Base-by-base conservation (phyloP, 2,888 invertebrate genomes). In the Lepidocyrtinus sp. region DNA sequence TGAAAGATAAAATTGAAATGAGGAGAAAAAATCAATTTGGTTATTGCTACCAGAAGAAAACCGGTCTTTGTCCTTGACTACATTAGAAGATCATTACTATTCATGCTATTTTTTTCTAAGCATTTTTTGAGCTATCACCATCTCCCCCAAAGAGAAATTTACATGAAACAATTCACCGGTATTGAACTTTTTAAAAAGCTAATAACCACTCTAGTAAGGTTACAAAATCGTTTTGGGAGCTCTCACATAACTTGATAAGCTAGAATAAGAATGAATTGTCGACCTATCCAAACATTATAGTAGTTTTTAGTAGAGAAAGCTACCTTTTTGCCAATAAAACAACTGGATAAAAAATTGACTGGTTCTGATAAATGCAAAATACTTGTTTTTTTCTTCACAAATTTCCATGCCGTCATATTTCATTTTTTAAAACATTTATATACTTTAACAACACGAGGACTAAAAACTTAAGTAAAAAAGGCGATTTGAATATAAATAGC, bases 51-150 rank as follows among this genome's bases (percentile, higher is more conserved):
- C 21, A 69, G 17, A 71, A 24, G 55, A 69, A 77, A 78, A 78
- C 78, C 78, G 73, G 78, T 78, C 72, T 55, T 62, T 78, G 78
- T 78, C 78, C 77, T 78, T 72, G 78, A 78, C 25, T 73, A 36
- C 22, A 21, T 64, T 12, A 64, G 24, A 61, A 61, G 68, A 68
- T 25, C 21, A 63, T 72, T 21, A 50, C 27, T 73, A 24, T 73
- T 46, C 64, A 73, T 71, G 55, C 64, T 59, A 59, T 19, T 69
- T 69, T 5, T 22, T 45, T 26, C 46, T 70, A 22, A 36, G 22
- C 45, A 64, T 76, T 63, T 62, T 24, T 26, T 26, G 26, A 17
- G n/a, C 63, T 62, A 55, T 61, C 21, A 12, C 61, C 21, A 22
- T 25, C 61, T 19, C 17, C 3, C 45, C 9, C 61, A 61, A 61